These are phyloP conservation scores for Tyto alba DNA, from an alignment of 2,113 vertebrate genomes.

Conservation along the genomic window DNA sequence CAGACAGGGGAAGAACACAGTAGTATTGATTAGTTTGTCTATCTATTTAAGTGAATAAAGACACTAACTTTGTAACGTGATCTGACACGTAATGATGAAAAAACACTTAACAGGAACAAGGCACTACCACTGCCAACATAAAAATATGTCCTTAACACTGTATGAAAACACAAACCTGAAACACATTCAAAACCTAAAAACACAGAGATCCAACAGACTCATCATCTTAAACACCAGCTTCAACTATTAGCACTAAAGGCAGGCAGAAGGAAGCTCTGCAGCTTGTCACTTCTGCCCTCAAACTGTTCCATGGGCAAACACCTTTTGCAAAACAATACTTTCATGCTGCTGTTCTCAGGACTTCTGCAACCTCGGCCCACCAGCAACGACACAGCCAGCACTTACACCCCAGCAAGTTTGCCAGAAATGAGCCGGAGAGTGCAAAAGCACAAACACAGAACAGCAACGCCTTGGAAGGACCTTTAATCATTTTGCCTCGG, in stretches of 20 bases:
- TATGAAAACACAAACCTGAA: not conserved
- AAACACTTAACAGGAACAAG: not conserved
- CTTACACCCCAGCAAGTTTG: not conserved
- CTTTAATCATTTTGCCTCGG: not conserved
- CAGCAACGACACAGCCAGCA: rapidly evolving
- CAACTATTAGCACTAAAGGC: not conserved
- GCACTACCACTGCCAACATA: not conserved
- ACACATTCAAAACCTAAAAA: not conserved
- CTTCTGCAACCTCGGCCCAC: not conserved
- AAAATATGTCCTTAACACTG: not conserved
- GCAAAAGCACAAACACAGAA: not conserved
- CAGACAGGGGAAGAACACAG: not conserved
- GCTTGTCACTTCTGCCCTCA: not conserved
- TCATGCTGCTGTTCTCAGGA: not conserved
- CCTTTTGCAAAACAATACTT: not conserved
- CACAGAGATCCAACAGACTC: not conserved
- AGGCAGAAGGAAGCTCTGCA: not conserved
- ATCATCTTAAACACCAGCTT: not conserved
- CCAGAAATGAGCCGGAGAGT: not conserved
- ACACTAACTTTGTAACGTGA: not conserved
- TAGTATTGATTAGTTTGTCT: not conserved
- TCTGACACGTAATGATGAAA: not conserved
- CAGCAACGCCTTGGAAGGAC: not conserved
- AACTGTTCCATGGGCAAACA: not conserved
- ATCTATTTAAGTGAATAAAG: not conserved